Conservation (phyloP, 2,797 vertebrate genomes). For the Limnodromus scolopaceus region DNA sequence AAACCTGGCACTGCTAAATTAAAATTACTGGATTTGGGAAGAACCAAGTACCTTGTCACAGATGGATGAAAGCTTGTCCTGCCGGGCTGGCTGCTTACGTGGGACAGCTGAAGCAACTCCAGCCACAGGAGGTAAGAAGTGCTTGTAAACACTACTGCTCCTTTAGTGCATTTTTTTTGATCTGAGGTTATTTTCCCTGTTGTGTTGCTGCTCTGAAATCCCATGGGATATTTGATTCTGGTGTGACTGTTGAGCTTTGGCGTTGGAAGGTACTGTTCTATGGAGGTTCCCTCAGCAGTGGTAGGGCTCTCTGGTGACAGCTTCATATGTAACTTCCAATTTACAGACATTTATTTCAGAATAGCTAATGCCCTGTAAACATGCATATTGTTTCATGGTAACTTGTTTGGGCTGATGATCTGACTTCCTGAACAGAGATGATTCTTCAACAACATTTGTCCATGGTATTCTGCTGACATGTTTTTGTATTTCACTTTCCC, state of each 20-base stretch:
- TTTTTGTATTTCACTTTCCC: neutral
- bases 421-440: neutral
- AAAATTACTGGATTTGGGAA: neutral
- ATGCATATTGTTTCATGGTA: too few species aligned
- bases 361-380: neutral
- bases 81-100: neutral
- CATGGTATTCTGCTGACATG: rapidly evolving
- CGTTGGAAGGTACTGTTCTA: neutral
- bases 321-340: neutral
- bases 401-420: neutral
- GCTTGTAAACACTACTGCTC: neutral
- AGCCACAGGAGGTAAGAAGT: neutral
- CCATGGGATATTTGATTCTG: neutral
- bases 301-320: neutral
- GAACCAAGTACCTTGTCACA: neutral
- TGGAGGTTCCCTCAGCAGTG: too few species aligned
- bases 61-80: neutral
- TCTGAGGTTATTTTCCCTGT: neutral
- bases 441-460: neutral
- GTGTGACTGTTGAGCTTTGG: neutral
- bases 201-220: neutral
- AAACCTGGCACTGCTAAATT: neutral
- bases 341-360: neutral
- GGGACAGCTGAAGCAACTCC: neutral
- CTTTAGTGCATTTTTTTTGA: neutral